Base-by-base conservation (phyloP, 2,113 vertebrate species). In the Plestiodon gilberti region DNA sequence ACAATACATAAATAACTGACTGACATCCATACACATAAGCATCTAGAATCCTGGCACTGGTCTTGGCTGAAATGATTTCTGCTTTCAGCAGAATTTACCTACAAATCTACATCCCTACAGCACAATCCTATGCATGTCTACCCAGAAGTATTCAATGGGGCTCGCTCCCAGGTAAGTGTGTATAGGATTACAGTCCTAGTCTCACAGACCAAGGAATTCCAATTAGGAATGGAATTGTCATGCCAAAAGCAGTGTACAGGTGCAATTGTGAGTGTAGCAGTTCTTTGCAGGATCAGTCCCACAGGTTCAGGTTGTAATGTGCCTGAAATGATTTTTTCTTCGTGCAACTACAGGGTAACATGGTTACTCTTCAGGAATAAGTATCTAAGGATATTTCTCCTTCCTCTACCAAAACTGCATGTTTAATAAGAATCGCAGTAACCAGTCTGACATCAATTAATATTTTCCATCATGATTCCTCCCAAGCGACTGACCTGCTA, bases 391-490 rank as follows among this genome's bases (percentile, higher is more conserved):
- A 8, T 40, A 59, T 85, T 70, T 18, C 3, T 65, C 35, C 8
- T 30, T 48, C 38, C 20, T 80, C 55, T 64, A 7, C 38, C 57
- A 69, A 48, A 52, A 67, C 28, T 48, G 13, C 30, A 20, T 15
- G 4, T n/a, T 73, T 79, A 48, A 73, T 28, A 48, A 62, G 33
- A 62, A 73, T 38, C 25, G 55, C 84, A 33, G 77, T 11, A 64
- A 52, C 30, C 78, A 73, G 30, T 30, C 38, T 73, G 78, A 86
- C 84, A 86, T 86, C 84, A 80, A 74, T 86, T 86, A 86, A 81
- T 86, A 86, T 86, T 86, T 62, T 18, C 67, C 43, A 7, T 73
- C 30, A 57, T 73, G 77, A 80, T 73, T 86, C 30, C 67, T 73
- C 57, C 57, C 52, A 52, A 73, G 84, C 48, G 67, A 62, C 20